These are phyloP conservation scores for Graphium colonna DNA, from an alignment of 2,888 invertebrate species.

Conservation along the genomic window DNA sequence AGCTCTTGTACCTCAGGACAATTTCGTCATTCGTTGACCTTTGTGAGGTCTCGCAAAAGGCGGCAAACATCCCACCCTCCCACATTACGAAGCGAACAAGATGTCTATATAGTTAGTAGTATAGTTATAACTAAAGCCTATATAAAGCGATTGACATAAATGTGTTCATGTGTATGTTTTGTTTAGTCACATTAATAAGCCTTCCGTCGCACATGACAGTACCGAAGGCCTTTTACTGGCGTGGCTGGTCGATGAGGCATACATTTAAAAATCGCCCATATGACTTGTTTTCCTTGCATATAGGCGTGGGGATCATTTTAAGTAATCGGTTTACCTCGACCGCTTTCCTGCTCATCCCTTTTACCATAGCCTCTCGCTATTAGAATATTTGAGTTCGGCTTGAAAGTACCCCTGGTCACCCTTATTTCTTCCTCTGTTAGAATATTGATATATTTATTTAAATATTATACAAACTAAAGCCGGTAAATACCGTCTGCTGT, in stretches of 20 bases:
- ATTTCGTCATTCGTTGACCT: slow-evolving; percentile 20
- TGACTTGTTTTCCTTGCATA: slow-evolving; percentile 25
- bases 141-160: slow-evolving; percentile 11
- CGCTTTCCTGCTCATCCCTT: slow-evolving; percentile 30
- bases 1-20: slow-evolving; percentile 25
- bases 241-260: not conserved
- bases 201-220: slow-evolving; percentile 26
- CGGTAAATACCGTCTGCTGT: not conserved
- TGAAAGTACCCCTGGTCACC: slow-evolving; percentile 61
- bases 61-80: not conserved
- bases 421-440: slow-evolving; percentile 67
- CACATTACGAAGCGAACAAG: slow-evolving; percentile 13
- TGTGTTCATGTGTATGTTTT: slow-evolving; percentile 16
- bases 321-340: slow-evolving; percentile 37
- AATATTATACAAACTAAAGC: slow-evolving; percentile 17
- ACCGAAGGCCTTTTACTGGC: slow-evolving; percentile 29
- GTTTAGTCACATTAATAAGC: slow-evolving; percentile 19
- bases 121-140: slow-evolving; percentile 6
- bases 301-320: slow-evolving; percentile 24
- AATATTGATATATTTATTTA: slow-evolving; percentile 37
- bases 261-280: slow-evolving; percentile 25
- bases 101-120: too few relatives aligned
- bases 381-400: slow-evolving; percentile 61
- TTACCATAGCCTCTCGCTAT: slow-evolving; percentile 67
- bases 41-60: slow-evolving; percentile 15